phyloP scores from a whole-genome alignment of 2,113 vertebrate species.

The Aegithalos caudatus region DNA sequence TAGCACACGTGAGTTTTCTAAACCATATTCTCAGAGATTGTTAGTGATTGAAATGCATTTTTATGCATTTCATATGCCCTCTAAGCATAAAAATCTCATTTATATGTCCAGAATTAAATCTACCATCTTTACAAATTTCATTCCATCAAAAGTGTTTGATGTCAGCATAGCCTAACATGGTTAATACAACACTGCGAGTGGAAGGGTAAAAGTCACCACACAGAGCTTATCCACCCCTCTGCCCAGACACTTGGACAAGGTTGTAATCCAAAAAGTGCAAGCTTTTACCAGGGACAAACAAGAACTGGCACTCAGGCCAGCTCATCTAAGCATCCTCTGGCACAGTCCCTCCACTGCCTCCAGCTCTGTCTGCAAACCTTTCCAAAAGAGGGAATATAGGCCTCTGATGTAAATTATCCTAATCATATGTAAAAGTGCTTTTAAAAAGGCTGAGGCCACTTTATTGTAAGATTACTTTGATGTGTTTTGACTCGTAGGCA shows the following conservation, averaged over 20 bases:
- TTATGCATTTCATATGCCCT: background rate
- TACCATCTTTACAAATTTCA: background rate
- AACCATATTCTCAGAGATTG: background rate
- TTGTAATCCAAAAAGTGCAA: background rate
- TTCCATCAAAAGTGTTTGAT: background rate
- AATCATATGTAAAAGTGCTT: background rate
- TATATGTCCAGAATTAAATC: background rate
- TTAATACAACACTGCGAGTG: background rate
- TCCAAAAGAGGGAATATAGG: background rate
- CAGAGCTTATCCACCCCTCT: background rate
- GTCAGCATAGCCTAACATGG: background rate
- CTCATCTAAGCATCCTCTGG: background rate
- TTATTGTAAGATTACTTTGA: background rate
- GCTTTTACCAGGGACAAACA: background rate
- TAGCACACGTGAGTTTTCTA: background rate
- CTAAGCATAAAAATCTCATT: constrained; percentile 2
- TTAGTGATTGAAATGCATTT: background rate
- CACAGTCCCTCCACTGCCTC: background rate
- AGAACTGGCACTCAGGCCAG: background rate
- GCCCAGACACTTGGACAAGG: background rate
- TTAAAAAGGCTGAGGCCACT: background rate
- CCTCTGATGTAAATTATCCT: background rate
- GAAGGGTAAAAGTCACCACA: background rate
- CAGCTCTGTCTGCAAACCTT: background rate
- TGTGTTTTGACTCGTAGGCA: background rate